Conservation (phyloP, 2,888 invertebrate species). For the Teleogryllus oceanicus region DNA sequence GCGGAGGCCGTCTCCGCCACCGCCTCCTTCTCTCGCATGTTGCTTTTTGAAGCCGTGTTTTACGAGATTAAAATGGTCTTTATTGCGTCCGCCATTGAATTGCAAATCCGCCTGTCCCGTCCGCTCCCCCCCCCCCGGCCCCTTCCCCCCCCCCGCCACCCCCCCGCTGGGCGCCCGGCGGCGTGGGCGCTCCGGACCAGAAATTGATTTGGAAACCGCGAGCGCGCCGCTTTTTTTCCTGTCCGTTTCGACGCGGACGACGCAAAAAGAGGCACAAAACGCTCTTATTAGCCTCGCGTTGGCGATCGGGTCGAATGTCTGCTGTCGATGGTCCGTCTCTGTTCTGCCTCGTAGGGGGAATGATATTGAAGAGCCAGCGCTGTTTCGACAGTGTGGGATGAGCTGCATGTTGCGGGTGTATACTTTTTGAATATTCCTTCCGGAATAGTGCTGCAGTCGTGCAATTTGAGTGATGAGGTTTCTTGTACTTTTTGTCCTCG, state of each 20-base stretch:
- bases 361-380: too few relatives aligned
- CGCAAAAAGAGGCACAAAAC: not conserved
- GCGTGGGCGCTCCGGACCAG: not conserved
- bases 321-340: too few relatives aligned
- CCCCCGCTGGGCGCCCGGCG: not conserved
- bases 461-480: too few relatives aligned
- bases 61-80: conserved; percentile 18
- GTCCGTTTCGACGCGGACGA: not conserved
- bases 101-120: conserved; percentile 1
- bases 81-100: conserved; percentile 9
- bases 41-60: conserved; percentile 18
- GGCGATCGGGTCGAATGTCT: not conserved
- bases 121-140: not conserved
- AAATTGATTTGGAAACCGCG: conserved; percentile 8
- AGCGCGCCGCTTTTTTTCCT: not conserved
- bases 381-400: too few relatives aligned
- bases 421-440: too few relatives aligned
- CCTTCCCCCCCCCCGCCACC: not conserved
- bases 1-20: too few relatives aligned
- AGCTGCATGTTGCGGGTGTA: too few relatives aligned
- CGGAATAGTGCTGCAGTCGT: too few relatives aligned
- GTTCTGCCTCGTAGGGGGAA: too few relatives aligned
- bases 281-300: not conserved
- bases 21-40: not conserved
- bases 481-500: too few relatives aligned